Conservation (phyloP, 2,888 invertebrate genomes). For the Sinhomidia bicolor region DNA sequence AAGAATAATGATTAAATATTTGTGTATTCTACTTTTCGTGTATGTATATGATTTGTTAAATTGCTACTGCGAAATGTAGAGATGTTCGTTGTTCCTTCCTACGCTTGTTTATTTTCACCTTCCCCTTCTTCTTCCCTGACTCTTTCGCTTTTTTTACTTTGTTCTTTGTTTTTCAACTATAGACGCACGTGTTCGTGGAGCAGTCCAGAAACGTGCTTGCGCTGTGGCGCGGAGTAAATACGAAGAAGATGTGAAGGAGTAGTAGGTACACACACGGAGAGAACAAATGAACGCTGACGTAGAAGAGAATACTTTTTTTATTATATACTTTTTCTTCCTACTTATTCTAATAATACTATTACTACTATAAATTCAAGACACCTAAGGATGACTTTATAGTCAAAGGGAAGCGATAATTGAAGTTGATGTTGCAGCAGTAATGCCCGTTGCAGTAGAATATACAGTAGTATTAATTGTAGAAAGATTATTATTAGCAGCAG, state of each 20-base stretch:
- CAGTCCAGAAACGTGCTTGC: too few relatives aligned
- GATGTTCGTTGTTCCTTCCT: neutral
- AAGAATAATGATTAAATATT: neutral
- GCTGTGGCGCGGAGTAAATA: too few relatives aligned
- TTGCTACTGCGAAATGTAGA: too few relatives aligned
- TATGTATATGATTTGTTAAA: too few relatives aligned
- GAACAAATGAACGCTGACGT: neutral
- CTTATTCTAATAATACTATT: neutral
- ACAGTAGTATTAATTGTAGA: neutral
- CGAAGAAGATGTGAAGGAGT: neutral
- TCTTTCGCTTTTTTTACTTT: neutral
- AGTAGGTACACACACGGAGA: neutral
- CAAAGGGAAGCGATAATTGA: slow-evolving; percentile 27
- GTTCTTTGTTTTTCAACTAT: neutral
- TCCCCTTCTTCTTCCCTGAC: neutral
- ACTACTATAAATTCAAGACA: slow-evolving; percentile 16
- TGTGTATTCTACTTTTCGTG: too few relatives aligned
- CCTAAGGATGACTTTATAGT: slow-evolving; percentile 48
- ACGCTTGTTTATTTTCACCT: neutral
- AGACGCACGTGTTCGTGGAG: neutral
- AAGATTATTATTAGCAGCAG: slow-evolving; percentile 17
- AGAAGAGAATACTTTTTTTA: neutral
- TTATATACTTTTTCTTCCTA: neutral
- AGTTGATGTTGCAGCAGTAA: neutral
- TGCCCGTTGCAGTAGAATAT: neutral